Percentiles rank a stretch among this genome's conserved stretches.
These are phyloP conservation scores for Cossypha niveicapilla DNA, from an alignment of 2,797 vertebrate species.

Conservation along the genomic window DNA sequence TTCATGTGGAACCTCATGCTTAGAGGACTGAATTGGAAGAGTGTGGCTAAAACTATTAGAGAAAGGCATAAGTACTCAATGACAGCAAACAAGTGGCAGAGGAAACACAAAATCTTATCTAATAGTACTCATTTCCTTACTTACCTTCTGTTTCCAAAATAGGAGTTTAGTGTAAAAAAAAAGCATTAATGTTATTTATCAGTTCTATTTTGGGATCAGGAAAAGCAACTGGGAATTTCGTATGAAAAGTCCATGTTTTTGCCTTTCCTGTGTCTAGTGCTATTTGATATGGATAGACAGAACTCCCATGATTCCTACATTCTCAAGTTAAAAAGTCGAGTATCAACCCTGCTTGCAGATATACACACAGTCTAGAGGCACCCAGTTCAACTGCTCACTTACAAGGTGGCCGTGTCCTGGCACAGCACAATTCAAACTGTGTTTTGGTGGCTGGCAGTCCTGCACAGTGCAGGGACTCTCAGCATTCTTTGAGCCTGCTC, in stretches of 20 bases:
- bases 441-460: neutral
- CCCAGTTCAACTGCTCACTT: neutral
- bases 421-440: neutral
- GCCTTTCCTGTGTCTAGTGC: neutral
- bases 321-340: neutral
- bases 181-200: neutral
- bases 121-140: neutral
- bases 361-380: neutral
- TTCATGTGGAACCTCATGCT: neutral
- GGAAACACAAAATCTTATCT: neutral
- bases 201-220: neutral
- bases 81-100: neutral
- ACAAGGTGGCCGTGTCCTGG: neutral
- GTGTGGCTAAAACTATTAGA: neutral
- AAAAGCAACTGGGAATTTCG: neutral
- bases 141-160: neutral
- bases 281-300: neutral
- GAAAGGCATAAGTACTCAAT: neutral
- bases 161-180: neutral
- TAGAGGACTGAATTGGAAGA: neutral
- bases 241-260: neutral
- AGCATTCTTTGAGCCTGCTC: neutral
- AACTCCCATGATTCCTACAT: neutral
- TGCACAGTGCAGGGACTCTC: neutral
- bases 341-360: neutral